Conservation (phyloP, 2,888 invertebrate genomes). For the Archaeoteleia sp. region DNA sequence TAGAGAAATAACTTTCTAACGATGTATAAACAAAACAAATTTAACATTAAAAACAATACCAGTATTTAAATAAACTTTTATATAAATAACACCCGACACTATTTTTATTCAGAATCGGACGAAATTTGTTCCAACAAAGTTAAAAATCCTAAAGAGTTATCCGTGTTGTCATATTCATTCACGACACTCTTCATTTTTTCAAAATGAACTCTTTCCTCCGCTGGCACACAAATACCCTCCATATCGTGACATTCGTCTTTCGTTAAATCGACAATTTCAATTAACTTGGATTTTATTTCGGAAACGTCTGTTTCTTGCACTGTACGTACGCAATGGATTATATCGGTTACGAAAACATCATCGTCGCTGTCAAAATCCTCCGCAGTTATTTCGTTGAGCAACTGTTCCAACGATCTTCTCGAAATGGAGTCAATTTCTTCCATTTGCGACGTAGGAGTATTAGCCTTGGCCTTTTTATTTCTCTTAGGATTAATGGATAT, state of each 20-base stretch:
- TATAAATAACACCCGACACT: too few species aligned
- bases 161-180: too few species aligned
- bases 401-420: constrained; percentile 71
- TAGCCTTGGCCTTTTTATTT: constrained; percentile 64
- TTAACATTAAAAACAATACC: too few species aligned
- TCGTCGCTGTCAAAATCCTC: constrained; percentile 72
- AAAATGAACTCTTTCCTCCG: constrained; percentile 57
- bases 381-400: constrained; percentile 68
- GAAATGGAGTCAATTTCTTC: constrained; percentile 63
- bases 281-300: too few species aligned
- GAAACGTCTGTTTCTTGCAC: constrained; percentile 2
- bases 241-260: constrained; percentile 63
- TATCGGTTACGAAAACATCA: constrained; percentile 75
- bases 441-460: constrained; percentile 56
- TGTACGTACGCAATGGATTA: constrained; percentile 78
- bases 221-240: constrained; percentile 63
- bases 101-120: too few species aligned
- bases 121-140: too few species aligned
- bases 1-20: too few species aligned
- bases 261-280: neutral
- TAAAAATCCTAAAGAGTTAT: too few species aligned
- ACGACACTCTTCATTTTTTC: too few species aligned
- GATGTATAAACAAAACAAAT: too few species aligned
- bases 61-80: too few species aligned
- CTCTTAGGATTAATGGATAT: constrained; percentile 69